Evolutionary conservation across 2,888 invertebrate genomes (phyloP), one percentile per base, ranked within the genome.

Genomic region (Arge pagana): DNA sequence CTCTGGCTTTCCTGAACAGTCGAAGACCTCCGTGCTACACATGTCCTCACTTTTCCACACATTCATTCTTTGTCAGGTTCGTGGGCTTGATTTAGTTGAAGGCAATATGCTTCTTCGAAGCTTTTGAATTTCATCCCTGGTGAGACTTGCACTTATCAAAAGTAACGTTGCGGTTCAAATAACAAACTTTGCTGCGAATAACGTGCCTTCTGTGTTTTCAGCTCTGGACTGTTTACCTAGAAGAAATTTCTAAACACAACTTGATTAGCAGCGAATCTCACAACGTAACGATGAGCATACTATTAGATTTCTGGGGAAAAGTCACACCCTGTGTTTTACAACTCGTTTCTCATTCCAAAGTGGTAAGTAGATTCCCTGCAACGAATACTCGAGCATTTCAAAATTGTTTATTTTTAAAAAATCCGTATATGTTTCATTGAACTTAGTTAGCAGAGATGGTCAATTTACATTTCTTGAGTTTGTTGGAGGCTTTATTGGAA

Each of bases 281-380:
- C 67, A 82, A 87, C 66, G 80, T 86, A 10, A 87, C 89, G 1
- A 84, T 88, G 78, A 88, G 88, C 59, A 90, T 94, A 59, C 82
- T 98, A 49, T 87, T 96, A 63, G 97, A 98, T 80, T 99, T 99
- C 82, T 99, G 99, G 99, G 93, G 93, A 43, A 93, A 97, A 78
- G 91, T 99, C 4, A 97, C 98, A 30, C 98, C 98, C 0, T 93
- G 91, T 56, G 89, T 99, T 52, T 81, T 99, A 56, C 95, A 97
- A 73, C 81, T 99, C 52, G 87, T 98, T 28, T 88, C 91, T 8
- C 90, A 92, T 70, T 91, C 96, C 8, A 96, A 93, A 84, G 85
- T 92, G 77, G 92, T 94, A 66, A 82, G 86, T 78, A 19, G 10
- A 28, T 28, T n/a, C 28, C 19, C 13, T 8, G 18, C 10, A 30